A percentile compares a stretch with the other conserved stretches of the same genome.
Conservation (phyloP, 1,140 invertebrate genomes). For the Bombus turneri region DNA sequence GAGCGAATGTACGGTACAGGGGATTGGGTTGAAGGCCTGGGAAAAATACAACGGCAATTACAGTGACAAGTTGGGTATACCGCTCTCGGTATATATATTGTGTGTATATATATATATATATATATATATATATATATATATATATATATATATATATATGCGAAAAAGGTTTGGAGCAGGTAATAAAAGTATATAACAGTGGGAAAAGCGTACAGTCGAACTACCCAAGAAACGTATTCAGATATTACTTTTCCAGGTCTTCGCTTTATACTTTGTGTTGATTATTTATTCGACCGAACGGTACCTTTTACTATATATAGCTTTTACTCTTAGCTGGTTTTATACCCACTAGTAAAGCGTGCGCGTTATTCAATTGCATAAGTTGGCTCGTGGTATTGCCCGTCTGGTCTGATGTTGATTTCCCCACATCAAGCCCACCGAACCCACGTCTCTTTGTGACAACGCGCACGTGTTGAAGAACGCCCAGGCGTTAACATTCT, state of each 20-base stretch:
- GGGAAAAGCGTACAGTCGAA: not conserved
- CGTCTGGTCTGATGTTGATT: conserved; percentile 5
- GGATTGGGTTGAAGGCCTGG: conserved; percentile 2
- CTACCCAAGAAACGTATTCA: not conserved
- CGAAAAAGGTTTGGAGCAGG: not conserved
- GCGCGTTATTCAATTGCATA: conserved; percentile 31
- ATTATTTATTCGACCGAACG: not conserved
- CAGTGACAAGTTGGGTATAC: not conserved
- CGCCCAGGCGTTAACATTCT: conserved; percentile 36
- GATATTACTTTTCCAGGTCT: not conserved
- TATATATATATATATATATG: not conserved
- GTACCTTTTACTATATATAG: not conserved
- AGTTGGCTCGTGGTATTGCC: conserved; percentile 16
- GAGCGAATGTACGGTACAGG: not conserved
- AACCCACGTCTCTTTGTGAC: conserved; percentile 59
- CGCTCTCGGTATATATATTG: too few relatives aligned
- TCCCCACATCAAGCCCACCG: conserved; percentile 46
- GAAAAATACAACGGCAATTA: conserved; percentile 35
- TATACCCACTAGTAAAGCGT: not conserved
- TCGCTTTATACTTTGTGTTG: not conserved
- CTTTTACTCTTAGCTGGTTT: too few relatives aligned
- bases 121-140: too few relatives aligned
- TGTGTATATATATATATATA: too few relatives aligned
- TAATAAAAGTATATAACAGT: not conserved
- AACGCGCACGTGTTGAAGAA: conserved; percentile 28